Conservation (phyloP, 2,888 invertebrate genomes). For the Agrilus cyanescens region DNA sequence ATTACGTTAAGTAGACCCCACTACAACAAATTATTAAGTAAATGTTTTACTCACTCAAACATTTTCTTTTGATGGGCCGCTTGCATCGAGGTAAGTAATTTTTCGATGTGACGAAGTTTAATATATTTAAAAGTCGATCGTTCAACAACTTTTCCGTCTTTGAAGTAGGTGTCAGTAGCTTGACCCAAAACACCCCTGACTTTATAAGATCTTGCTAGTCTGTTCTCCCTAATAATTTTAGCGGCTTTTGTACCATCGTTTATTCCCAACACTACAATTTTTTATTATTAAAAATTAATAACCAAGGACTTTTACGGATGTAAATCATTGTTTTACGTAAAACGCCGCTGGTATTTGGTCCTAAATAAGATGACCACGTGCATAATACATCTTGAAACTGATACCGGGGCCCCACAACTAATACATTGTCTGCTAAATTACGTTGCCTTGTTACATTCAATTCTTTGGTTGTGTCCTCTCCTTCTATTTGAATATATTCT, state of each 20-base stretch:
- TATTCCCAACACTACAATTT: constrained; percentile 57
- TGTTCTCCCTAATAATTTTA: constrained; percentile 44
- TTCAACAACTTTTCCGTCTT: constrained; percentile 58
- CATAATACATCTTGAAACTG: constrained; percentile 53
- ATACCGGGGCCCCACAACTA: constrained; percentile 68
- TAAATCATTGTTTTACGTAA: constrained; percentile 42
- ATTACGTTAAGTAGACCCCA: constrained; percentile 1
- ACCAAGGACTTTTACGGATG: neutral
- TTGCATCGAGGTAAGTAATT: constrained; percentile 66
- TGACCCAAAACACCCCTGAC: constrained; percentile 64
- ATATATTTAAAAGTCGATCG: constrained; percentile 61
- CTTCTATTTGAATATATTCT: constrained; percentile 49
- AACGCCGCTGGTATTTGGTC: constrained; percentile 60
- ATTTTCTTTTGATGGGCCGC: constrained; percentile 76
- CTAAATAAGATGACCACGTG: constrained; percentile 47
- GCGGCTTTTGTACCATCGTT: constrained; percentile 51
- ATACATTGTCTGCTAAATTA: constrained; percentile 62
- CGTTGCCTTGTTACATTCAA: constrained; percentile 46
- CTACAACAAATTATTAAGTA: neutral
- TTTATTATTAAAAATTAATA: neutral
- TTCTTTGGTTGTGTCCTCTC: constrained; percentile 47
- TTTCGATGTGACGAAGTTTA: constrained; percentile 54
- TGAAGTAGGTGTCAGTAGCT: constrained; percentile 62
- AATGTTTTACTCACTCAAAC: constrained; percentile 53
- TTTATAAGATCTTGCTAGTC: constrained; percentile 57